These are phyloP conservation scores for Poeciliopsis prolifica DNA, from an alignment of 2,113 vertebrate genomes.

Conservation along the genomic window DNA sequence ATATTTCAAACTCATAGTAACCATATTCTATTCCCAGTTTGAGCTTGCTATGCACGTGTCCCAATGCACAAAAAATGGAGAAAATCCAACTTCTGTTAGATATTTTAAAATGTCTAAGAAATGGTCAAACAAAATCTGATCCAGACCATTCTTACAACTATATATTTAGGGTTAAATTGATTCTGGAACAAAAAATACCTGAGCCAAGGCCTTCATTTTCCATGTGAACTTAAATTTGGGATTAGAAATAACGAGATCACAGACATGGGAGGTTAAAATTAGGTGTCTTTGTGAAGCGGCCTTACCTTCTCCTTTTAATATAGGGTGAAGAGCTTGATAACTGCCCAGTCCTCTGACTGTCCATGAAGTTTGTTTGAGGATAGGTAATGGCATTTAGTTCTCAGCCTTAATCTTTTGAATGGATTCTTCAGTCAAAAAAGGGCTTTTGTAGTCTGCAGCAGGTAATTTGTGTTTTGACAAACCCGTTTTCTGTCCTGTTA, in stretches of 20 bases:
- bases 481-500: constrained; percentile 11
- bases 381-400: not conserved
- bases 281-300: not conserved
- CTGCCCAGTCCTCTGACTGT: not conserved
- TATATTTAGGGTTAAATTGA: not conserved
- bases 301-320: constrained; percentile 14
- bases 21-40: not conserved
- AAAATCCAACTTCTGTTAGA: not conserved
- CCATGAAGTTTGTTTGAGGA: not conserved
- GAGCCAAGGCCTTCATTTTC: not conserved
- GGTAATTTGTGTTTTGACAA: not conserved
- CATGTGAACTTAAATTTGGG: not conserved
- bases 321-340: constrained; percentile 30
- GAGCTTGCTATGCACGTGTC: not conserved
- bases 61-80: not conserved
- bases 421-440: not conserved
- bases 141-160: too few relatives aligned
- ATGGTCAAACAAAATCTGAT: not conserved
- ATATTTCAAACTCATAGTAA: too few relatives aligned
- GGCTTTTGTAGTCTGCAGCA: not conserved
- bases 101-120: not conserved
- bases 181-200: not conserved
- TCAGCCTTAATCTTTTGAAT: not conserved
- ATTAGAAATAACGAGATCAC: constrained; percentile 1
- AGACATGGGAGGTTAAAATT: not conserved